Evolutionary conservation across 2,888 invertebrate genomes (phyloP).

Genomic region (Acholoe squamosa): DNA sequence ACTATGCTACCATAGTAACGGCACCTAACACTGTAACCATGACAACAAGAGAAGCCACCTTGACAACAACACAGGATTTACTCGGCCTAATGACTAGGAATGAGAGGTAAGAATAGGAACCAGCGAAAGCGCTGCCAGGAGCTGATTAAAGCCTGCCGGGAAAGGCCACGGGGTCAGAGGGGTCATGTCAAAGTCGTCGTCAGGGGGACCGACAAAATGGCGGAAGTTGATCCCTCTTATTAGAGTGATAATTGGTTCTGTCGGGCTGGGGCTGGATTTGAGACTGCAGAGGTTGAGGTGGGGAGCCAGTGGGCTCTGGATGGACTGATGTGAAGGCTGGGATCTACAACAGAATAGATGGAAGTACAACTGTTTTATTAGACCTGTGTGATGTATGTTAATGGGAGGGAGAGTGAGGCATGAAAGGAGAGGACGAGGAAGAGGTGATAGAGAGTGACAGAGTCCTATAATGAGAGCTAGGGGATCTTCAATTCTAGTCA

Average conservation of each 20-base stretch:
- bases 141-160: neutral
- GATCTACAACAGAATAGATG: neutral
- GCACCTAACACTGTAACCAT: neutral
- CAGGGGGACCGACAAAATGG: neutral
- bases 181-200: conserved; percentile 7
- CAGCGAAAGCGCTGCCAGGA: neutral
- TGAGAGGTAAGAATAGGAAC: neutral
- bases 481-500: too few relatives aligned
- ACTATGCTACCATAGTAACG: too few relatives aligned
- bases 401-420: neutral
- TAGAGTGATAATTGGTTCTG: conserved; percentile 23
- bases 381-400: neutral
- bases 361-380: neutral
- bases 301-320: neutral
- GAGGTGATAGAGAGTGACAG: neutral
- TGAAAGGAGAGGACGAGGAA: neutral
- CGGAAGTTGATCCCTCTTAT: conserved; percentile 20
- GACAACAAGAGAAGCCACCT: neutral
- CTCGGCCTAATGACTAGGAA: neutral
- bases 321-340: neutral
- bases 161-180: neutral
- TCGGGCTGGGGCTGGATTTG: neutral
- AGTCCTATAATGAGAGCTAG: too few relatives aligned
- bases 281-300: neutral
- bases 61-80: neutral